Conservation (phyloP, 53 echinoderm and acorn worm species). For the Echinarachnius parma region DNA sequence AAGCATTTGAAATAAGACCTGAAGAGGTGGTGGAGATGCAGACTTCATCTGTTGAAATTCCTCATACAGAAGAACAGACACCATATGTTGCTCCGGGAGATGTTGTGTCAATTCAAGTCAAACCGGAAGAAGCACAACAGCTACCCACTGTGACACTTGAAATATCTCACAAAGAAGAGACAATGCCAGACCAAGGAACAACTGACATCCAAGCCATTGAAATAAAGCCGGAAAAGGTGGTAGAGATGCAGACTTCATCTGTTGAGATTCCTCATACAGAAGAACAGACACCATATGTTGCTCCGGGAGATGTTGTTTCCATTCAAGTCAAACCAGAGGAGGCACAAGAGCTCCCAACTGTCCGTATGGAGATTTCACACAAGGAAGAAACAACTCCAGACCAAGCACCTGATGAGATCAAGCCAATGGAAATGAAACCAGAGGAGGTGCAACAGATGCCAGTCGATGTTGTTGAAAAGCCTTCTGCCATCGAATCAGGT, state of each 20-base stretch:
- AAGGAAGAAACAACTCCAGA: not conserved
- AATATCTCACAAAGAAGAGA: conserved; percentile 13
- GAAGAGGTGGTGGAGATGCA: conserved; percentile 11
- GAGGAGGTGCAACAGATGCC: conserved; percentile 31
- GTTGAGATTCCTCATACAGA: conserved; percentile 1
- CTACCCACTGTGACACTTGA: conserved; percentile 3
- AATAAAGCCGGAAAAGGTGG: conserved; percentile 16
- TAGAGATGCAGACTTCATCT: conserved; percentile 8
- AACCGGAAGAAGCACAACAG: conserved; percentile 19
- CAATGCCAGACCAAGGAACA: not conserved
- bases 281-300: not conserved
- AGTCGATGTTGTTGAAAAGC: conserved; percentile 20
- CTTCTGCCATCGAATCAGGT: conserved; percentile 24
- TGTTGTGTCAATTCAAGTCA: conserved; percentile 7
- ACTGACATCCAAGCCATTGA: conserved; percentile 7
- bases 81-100: conserved; percentile 7
- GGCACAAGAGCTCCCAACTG: conserved; percentile 20
- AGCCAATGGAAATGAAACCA: conserved; percentile 19
- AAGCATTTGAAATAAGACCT: not conserved
- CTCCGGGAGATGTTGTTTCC: conserved; percentile 10
- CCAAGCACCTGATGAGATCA: not conserved
- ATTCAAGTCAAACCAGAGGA: conserved; percentile 3
- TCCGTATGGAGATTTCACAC: conserved; percentile 6
- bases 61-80: not conserved
- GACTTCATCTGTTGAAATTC: conserved; percentile 6